A percentile compares a stretch with the other conserved stretches of the same genome.
phyloP scores from a whole-genome alignment of 2,797 vertebrate species.

The Poliocrania exsul region DNA sequence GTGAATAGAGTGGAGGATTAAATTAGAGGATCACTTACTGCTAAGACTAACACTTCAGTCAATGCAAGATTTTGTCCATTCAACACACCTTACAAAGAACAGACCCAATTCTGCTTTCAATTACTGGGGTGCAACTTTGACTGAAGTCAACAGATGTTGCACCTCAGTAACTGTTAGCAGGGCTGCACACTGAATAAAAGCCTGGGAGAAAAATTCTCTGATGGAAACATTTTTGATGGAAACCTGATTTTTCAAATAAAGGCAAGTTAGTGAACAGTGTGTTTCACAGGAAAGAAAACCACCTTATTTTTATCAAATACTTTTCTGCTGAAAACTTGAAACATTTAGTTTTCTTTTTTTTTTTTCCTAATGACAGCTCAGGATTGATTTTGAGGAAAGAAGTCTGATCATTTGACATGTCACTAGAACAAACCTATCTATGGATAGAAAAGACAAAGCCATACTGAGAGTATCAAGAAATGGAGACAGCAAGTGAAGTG shows the following conservation, averaged over 20 bases:
- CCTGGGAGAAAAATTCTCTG: not conserved
- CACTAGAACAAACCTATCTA: not conserved
- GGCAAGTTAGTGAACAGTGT: not conserved
- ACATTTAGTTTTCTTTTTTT: not conserved
- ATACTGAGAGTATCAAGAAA: not conserved
- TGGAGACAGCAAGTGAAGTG: not conserved
- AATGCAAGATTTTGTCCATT: slow-evolving; percentile 22
- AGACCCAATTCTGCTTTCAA: slow-evolving; percentile 59
- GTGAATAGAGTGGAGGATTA: not conserved
- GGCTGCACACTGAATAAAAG: slow-evolving; percentile 6
- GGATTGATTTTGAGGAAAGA: not conserved
- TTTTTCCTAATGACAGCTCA: not conserved
- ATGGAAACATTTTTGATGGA: slow-evolving; percentile 22
- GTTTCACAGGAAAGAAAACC: not conserved
- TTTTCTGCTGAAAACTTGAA: not conserved
- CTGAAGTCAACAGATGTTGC: slow-evolving; percentile 64
- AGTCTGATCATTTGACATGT: not conserved
- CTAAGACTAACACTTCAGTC: slow-evolving; percentile 47
- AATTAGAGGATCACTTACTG: slow-evolving; percentile 57
- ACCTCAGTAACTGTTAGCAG: slow-evolving; percentile 52
- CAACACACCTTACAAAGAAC: slow-evolving; percentile 53
- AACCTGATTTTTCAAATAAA: slow-evolving; percentile 27
- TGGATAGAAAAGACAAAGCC: not conserved
- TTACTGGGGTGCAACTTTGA: slow-evolving; percentile 61
- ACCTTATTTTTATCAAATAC: not conserved